phyloP scores from a whole-genome alignment of 2,113 vertebrate genomes.

The Scopus umbretta region DNA sequence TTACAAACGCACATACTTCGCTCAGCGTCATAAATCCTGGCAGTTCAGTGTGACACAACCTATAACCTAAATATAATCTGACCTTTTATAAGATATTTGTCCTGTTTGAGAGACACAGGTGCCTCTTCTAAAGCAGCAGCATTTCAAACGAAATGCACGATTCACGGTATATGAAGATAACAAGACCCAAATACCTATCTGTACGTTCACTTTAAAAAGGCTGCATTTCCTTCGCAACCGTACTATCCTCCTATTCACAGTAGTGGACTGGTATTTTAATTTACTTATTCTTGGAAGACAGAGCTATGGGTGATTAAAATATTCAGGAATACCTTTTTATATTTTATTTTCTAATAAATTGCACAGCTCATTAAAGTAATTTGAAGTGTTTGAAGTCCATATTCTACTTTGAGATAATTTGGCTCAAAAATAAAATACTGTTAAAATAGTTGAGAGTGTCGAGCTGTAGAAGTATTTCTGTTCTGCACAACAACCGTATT shows the following conservation, averaged over 20 bases:
- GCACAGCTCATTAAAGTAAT: neutral
- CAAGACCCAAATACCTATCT: neutral
- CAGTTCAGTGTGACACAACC: neutral
- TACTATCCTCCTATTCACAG: rapidly evolving
- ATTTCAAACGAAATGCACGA: neutral
- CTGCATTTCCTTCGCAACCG: neutral
- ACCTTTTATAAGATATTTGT: rapidly evolving
- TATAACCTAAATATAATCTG: neutral
- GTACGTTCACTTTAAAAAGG: neutral
- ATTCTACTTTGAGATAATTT: neutral
- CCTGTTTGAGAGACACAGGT: neutral
- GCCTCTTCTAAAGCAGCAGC: neutral
- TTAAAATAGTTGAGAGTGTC: neutral
- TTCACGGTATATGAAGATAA: rapidly evolving
- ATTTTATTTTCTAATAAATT: neutral
- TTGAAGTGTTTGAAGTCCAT: neutral
- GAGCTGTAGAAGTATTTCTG: neutral
- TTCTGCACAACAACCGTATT: neutral
- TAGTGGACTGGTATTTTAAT: neutral
- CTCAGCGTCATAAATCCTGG: neutral
- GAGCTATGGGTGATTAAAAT: neutral
- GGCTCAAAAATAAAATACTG: neutral
- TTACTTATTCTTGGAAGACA: neutral
- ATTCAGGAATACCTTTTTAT: neutral
- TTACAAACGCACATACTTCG: neutral